These are phyloP conservation scores for Lutjanus campechanus DNA, from an alignment of 2,797 vertebrate species.

Conservation along the genomic window DNA sequence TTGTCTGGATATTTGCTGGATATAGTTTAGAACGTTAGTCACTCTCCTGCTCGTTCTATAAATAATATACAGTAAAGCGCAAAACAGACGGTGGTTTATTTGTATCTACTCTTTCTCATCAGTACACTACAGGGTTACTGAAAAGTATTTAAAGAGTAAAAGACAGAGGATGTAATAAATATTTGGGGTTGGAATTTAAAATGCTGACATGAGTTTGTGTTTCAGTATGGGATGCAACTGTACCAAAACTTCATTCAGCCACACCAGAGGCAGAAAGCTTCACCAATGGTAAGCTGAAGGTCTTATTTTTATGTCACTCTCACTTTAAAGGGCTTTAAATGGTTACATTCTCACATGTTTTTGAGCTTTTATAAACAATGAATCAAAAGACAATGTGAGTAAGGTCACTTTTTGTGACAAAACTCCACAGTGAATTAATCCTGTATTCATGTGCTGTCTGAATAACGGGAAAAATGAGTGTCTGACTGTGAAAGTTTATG, in stretches of 20 bases:
- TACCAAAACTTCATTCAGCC: conserved; percentile 97
- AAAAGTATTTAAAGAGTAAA: conserved; percentile 13
- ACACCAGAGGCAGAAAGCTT: conserved; percentile 92
- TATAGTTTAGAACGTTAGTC: conserved; percentile 52
- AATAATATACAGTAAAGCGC: conserved; percentile 41
- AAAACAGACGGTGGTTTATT: conserved; percentile 15
- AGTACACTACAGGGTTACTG: neutral
- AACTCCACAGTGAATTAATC: too few relatives aligned
- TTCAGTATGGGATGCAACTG: conserved; percentile 95
- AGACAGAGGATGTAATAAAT: neutral
- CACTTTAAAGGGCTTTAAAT: neutral
- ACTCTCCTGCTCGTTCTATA: conserved; percentile 35
- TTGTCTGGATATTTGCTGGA: conserved; percentile 67
- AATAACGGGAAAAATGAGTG: too few relatives aligned
- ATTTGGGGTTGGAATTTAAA: conserved; percentile 24
- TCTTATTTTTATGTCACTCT: neutral
- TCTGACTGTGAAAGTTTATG: too few relatives aligned
- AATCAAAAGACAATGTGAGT: neutral
- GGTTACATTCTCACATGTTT: neutral
- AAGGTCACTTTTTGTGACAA: neutral
- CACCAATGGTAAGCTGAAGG: conserved; percentile 91
- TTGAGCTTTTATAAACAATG: neutral
- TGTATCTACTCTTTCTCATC: conserved; percentile 16
- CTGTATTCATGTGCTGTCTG: too few relatives aligned
- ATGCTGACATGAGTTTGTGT: conserved; percentile 45